Conservation (phyloP, 2,888 invertebrate species). For the Drosophila crucigera region DNA sequence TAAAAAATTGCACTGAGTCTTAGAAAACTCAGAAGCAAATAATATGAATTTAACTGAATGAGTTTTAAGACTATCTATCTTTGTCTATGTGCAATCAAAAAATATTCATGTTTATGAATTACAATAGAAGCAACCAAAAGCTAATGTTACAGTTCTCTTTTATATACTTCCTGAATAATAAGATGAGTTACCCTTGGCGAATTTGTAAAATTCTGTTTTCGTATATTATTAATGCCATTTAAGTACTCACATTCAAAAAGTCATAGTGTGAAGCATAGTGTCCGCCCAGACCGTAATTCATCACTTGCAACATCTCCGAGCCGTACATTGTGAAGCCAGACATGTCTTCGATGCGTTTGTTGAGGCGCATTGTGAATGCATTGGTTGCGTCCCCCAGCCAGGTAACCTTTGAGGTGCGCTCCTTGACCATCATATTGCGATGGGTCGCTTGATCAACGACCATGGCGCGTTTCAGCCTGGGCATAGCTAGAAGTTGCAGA, state of each 20-base stretch:
- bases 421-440: constrained; percentile 45
- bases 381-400: constrained; percentile 74
- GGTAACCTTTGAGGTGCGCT: constrained; percentile 80
- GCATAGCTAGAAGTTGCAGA: constrained; percentile 67
- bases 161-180: not conserved
- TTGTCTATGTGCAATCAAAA: too few species aligned
- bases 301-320: constrained; percentile 81
- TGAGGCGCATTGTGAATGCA: constrained; percentile 57
- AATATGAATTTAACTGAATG: too few species aligned
- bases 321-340: constrained; percentile 72
- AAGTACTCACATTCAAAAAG: constrained; percentile 77
- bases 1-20: not conserved
- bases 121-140: too few species aligned
- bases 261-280: constrained; percentile 82
- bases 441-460: constrained; percentile 53
- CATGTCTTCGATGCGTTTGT: constrained; percentile 78
- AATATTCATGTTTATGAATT: too few species aligned
- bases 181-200: not conserved
- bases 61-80: too few species aligned
- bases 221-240: not conserved
- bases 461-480: constrained; percentile 72
- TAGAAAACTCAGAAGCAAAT: not conserved
- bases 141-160: not conserved
- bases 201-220: not conserved
- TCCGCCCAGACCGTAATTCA: constrained; percentile 83